Evolutionary conservation across 2,888 invertebrate species (phyloP).

Genomic region (Nebria brevicollis): DNA sequence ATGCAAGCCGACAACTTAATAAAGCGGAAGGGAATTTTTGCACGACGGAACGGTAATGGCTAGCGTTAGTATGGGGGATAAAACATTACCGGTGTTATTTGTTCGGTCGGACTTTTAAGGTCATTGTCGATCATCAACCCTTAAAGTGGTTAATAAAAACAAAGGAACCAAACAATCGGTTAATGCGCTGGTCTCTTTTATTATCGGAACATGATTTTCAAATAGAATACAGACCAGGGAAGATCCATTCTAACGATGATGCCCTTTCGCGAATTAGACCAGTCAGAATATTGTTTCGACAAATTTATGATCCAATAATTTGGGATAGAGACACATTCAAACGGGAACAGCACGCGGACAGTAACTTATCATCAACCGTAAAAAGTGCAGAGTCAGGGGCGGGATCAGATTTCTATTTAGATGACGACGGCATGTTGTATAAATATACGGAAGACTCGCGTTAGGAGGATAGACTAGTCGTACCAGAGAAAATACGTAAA

Average conservation of each 20-base stretch:
- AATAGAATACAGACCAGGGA: conserved; percentile 46
- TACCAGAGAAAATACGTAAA: too few species aligned
- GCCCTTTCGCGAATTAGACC: conserved; percentile 43
- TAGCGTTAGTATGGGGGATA: too few species aligned
- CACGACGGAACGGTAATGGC: conserved; percentile 49
- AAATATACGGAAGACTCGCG: too few species aligned
- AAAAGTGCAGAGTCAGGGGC: too few species aligned
- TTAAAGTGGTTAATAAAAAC: conserved; percentile 49
- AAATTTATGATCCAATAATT: not conserved
- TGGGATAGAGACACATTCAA: too few species aligned
- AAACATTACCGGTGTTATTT: too few species aligned
- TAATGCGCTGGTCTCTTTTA: conserved; percentile 48
- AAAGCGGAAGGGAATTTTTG: conserved; percentile 47
- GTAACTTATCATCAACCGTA: too few species aligned
- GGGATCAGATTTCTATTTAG: too few species aligned
- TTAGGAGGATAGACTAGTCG: too few species aligned
- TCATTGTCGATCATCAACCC: conserved; percentile 49
- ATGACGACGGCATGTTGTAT: too few species aligned
- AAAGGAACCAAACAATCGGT: conserved; percentile 48
- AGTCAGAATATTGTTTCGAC: not conserved
- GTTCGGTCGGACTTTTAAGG: too few species aligned
- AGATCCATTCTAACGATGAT: conserved; percentile 48
- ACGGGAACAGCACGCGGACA: too few species aligned
- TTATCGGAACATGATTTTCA: conserved; percentile 47
- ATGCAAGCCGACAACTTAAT: conserved; percentile 47